A percentile compares a stretch with the other conserved stretches of the same genome.
These are phyloP conservation scores for Perodicticus potto DNA, from an alignment of 2,797 vertebrate genomes.

Conservation along the genomic window DNA sequence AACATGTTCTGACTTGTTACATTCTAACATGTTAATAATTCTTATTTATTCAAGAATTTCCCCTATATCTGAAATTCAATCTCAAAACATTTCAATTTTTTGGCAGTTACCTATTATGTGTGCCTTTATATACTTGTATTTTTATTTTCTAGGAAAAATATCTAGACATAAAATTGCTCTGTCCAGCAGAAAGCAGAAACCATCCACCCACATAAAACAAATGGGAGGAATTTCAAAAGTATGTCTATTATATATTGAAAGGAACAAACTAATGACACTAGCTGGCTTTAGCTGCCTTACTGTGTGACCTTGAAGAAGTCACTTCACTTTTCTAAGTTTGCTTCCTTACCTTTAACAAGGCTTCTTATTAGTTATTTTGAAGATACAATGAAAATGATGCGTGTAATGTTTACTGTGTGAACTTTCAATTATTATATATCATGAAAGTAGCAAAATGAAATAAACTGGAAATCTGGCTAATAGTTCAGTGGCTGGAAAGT, in stretches of 20 bases:
- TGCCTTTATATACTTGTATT: background rate
- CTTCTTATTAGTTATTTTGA: conserved; percentile 34
- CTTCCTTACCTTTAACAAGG: conserved; percentile 27
- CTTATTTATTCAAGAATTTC: background rate
- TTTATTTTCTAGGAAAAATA: conserved; percentile 1
- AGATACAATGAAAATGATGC: background rate
- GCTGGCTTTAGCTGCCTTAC: background rate
- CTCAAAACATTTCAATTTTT: background rate
- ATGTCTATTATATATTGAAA: background rate
- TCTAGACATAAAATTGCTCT: background rate
- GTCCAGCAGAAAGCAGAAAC: background rate
- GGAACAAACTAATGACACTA: background rate
- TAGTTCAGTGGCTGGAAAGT: background rate
- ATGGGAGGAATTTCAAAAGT: background rate
- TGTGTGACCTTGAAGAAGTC: background rate
- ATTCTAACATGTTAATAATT: background rate
- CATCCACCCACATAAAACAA: background rate
- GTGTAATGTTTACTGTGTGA: background rate
- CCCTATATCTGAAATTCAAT: background rate
- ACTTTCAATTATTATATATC: conserved; percentile 40
- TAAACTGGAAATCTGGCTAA: background rate
- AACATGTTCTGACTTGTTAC: background rate
- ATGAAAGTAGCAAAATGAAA: background rate
- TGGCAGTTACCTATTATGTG: background rate
- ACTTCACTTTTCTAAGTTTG: conserved; percentile 13